Percentiles rank a stretch among this genome's conserved stretches.
Conservation (phyloP, 2,888 invertebrate genomes). For the Ctenicera cuprea region DNA sequence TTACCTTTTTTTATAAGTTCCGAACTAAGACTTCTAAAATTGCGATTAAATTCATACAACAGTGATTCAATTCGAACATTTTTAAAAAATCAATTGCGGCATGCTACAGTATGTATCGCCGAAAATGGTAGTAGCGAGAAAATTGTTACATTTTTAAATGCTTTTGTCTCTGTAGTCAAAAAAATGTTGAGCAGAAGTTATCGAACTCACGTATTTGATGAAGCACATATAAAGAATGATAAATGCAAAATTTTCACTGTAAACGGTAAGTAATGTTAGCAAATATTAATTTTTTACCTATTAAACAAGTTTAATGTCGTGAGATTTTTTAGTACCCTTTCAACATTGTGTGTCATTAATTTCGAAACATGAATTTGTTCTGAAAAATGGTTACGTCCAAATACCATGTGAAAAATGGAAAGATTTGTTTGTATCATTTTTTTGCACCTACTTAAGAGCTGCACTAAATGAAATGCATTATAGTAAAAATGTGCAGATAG, state of each 20-base stretch:
- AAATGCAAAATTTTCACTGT: slow-evolving; percentile 36
- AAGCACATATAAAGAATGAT: slow-evolving; percentile 28
- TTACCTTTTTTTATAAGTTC: slow-evolving; percentile 68
- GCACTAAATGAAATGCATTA: slow-evolving; percentile 67
- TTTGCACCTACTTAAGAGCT: slow-evolving; percentile 70
- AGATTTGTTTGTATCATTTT: slow-evolving; percentile 73
- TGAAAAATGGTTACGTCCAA: slow-evolving; percentile 74
- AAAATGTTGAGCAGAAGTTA: slow-evolving; percentile 47
- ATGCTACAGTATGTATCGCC: slow-evolving; percentile 50
- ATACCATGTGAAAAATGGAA: slow-evolving; percentile 78
- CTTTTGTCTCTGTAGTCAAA: slow-evolving; percentile 30
- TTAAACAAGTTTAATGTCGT: neutral
- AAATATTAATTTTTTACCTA: neutral
- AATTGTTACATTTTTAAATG: slow-evolving; percentile 25
- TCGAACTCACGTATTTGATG: slow-evolving; percentile 39
- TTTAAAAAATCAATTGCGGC: slow-evolving; percentile 55
- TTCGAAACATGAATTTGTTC: slow-evolving; percentile 73
- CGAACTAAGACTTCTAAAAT: slow-evolving; percentile 63
- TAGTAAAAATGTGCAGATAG: slow-evolving; percentile 67
- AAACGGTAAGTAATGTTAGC: slow-evolving; percentile 33
- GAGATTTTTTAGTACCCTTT: slow-evolving; percentile 74
- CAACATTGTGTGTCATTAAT: slow-evolving; percentile 75
- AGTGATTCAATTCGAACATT: slow-evolving; percentile 47
- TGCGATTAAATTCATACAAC: slow-evolving; percentile 55
- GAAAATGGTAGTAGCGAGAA: slow-evolving; percentile 40